These are phyloP conservation scores for Sycophila sp. DNA, from an alignment of 1,140 invertebrate species.

Conservation along the genomic window DNA sequence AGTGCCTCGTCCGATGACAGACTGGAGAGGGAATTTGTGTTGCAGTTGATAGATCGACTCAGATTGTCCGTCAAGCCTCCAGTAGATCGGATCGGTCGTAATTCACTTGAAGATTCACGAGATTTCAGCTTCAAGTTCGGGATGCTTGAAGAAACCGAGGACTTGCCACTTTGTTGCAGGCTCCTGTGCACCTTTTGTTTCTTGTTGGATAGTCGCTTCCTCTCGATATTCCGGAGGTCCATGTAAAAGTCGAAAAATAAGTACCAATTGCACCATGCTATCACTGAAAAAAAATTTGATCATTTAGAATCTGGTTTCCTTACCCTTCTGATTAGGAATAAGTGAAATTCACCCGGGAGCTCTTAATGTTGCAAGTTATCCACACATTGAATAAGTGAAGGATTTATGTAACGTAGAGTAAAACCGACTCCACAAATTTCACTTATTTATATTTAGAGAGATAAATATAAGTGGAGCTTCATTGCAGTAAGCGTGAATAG, in stretches of 20 bases:
- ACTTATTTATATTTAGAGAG: no score
- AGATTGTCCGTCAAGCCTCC: conserved; percentile 23
- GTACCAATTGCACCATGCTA: conserved; percentile 48
- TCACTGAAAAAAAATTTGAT: conserved; percentile 35
- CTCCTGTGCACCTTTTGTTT: background rate
- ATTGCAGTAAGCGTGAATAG: no score
- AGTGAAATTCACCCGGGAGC: background rate
- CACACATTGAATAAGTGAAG: background rate
- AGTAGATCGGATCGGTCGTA: background rate
- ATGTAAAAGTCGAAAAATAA: conserved; percentile 41
- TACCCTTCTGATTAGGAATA: background rate
- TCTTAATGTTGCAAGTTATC: background rate
- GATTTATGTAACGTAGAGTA: no score
- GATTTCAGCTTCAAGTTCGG: no score
- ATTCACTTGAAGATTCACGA: background rate
- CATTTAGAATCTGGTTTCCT: no score
- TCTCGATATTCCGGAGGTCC: conserved; percentile 28
- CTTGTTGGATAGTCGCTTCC: background rate
- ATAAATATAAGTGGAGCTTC: no score
- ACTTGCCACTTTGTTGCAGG: conserved; percentile 8
- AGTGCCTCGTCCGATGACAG: no score
- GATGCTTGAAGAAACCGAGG: background rate
- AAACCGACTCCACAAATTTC: no score
- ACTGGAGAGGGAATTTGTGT: no score
- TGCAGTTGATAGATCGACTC: no score